Percentiles rank a stretch among this genome's conserved stretches.
These are phyloP conservation scores for Sporophila hypoxantha DNA, from an alignment of 2,113 vertebrate species.

Conservation along the genomic window DNA sequence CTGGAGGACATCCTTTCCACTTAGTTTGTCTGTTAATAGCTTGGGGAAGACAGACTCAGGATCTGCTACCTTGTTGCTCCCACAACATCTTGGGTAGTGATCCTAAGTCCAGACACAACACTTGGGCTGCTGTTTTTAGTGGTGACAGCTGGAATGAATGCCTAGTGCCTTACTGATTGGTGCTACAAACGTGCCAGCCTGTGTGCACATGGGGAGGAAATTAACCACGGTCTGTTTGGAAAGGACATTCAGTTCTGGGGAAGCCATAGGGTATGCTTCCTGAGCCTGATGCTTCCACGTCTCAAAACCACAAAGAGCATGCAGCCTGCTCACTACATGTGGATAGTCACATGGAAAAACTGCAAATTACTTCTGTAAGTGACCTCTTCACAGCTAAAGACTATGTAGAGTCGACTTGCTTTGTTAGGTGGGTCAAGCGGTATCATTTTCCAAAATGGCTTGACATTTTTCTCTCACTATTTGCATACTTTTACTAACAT, in stretches of 20 bases:
- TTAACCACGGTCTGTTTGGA: neutral
- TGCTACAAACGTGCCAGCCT: neutral
- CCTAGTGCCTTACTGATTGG: no score
- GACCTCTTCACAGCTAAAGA: neutral
- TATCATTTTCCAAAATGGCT: neutral
- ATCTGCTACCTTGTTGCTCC: neutral
- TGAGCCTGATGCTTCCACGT: neutral
- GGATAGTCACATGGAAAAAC: neutral
- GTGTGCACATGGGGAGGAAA: neutral
- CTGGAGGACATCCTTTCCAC: neutral
- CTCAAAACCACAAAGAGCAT: neutral
- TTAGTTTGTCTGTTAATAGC: neutral
- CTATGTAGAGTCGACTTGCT: neutral
- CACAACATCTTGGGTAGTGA: neutral
- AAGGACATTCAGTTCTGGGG: neutral
- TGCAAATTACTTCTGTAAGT: neutral
- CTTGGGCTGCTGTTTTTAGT: neutral
- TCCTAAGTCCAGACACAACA: accelerated
- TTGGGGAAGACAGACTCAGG: neutral
- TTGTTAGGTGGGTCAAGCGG: accelerated
- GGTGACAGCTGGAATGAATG: neutral
- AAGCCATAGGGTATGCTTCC: neutral
- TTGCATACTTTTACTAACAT: neutral
- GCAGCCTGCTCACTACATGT: neutral
- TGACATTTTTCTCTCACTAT: neutral